Evolutionary conservation across 2,797 vertebrate species (phyloP).

Genomic region (Clarias platycephalus): DNA sequence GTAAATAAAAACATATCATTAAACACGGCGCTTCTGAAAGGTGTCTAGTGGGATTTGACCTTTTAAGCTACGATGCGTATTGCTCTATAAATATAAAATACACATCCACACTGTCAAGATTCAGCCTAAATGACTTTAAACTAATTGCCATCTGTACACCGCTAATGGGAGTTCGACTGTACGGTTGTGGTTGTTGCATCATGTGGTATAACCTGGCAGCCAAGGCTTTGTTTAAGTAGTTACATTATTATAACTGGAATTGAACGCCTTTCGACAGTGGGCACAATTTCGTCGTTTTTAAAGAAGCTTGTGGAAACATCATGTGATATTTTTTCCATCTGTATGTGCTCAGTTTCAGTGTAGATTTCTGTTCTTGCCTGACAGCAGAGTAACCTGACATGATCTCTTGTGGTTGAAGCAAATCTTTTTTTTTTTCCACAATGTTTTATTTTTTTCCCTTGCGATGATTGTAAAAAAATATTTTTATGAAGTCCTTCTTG

Average conservation of each 20-base stretch:
- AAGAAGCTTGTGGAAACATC: background rate
- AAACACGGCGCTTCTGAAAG: background rate
- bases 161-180: background rate
- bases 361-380: background rate
- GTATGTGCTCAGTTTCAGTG: background rate
- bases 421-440: background rate
- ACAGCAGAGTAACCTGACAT: background rate
- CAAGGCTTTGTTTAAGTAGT: background rate
- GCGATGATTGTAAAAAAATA: background rate
- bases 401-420: background rate
- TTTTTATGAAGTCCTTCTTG: background rate
- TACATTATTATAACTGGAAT: background rate
- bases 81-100: constrained; percentile 1
- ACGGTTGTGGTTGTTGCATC: background rate
- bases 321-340: background rate
- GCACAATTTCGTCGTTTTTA: background rate
- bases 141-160: background rate
- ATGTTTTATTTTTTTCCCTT: too few species aligned
- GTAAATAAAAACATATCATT: background rate
- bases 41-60: background rate
- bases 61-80: background rate
- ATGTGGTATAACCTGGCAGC: background rate
- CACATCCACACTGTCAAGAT: background rate
- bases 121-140: background rate
- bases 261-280: background rate